A percentile compares a stretch with the other conserved stretches of the same genome.
These are phyloP conservation scores for Epinotia bilunana DNA, from an alignment of 2,888 invertebrate genomes.

Conservation along the genomic window DNA sequence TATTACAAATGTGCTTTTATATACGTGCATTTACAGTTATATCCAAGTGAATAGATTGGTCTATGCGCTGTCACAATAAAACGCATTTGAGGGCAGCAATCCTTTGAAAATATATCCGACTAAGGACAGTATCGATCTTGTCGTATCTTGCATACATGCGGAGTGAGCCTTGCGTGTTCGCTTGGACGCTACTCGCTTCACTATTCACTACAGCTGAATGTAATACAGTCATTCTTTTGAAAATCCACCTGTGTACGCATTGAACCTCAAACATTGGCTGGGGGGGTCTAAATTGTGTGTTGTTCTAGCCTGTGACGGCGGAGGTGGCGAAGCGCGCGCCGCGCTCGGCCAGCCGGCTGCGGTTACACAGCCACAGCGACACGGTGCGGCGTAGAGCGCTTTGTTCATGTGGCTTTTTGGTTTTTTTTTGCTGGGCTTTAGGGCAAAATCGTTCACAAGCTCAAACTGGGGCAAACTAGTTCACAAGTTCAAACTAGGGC, in stretches of 20 bases:
- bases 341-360: constrained; percentile 57
- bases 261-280: constrained; percentile 38
- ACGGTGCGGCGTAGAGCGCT: constrained; percentile 53
- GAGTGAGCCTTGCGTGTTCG: too few relatives aligned
- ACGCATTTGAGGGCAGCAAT: too few relatives aligned
- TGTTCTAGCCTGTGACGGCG: constrained; percentile 36
- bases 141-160: too few relatives aligned
- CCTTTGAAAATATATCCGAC: too few relatives aligned
- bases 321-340: constrained; percentile 46
- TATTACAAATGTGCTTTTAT: too few relatives aligned
- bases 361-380: constrained; percentile 69
- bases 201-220: not conserved
- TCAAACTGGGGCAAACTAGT: not conserved
- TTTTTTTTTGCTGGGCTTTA: not conserved
- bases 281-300: constrained; percentile 46
- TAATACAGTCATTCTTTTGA: too few relatives aligned
- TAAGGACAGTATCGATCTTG: too few relatives aligned
- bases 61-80: too few relatives aligned
- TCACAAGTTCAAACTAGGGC: not conserved
- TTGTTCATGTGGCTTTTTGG: not conserved
- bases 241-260: constrained; percentile 8
- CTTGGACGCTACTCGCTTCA: too few relatives aligned
- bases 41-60: too few relatives aligned
- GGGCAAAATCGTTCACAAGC: not conserved
- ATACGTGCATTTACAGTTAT: too few relatives aligned